phyloP scores from a whole-genome alignment of 2,797 vertebrate species.

The Sarcoramphus papa region DNA sequence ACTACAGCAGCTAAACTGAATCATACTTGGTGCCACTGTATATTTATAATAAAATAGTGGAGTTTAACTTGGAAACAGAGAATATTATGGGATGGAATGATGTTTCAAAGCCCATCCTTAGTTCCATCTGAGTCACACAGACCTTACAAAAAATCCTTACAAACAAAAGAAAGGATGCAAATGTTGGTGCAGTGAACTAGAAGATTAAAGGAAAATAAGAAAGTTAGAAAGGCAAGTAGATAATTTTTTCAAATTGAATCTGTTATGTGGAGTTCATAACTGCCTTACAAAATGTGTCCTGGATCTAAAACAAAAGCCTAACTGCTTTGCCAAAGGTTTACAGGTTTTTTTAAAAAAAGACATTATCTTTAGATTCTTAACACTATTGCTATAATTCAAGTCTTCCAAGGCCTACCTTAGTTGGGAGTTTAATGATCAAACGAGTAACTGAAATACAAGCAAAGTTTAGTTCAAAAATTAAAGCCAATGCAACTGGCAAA shows the following conservation, averaged over 20 bases:
- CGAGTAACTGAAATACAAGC: not conserved
- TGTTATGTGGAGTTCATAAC: not conserved
- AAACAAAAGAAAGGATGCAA: not conserved
- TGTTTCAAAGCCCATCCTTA: not conserved
- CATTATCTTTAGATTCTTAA: not conserved
- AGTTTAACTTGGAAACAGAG: not conserved
- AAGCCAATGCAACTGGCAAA: not conserved
- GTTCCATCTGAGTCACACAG: not conserved
- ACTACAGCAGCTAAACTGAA: not conserved
- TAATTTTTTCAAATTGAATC: not conserved
- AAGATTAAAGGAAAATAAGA: not conserved
- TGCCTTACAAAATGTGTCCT: not conserved
- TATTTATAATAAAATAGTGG: not conserved
- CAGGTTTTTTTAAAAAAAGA: not conserved
- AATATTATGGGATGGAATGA: not conserved
- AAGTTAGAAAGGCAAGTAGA: not conserved
- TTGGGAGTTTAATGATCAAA: not conserved
- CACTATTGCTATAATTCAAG: not conserved
- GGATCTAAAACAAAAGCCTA: not conserved
- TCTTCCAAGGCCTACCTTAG: not conserved
- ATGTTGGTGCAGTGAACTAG: not conserved
- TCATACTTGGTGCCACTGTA: not conserved
- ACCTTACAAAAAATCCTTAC: not conserved
- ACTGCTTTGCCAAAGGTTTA: not conserved
- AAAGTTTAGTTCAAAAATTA: not conserved